Evolutionary conservation across 2,888 invertebrate species (phyloP).

Genomic region (Spicauda simplicius): DNA sequence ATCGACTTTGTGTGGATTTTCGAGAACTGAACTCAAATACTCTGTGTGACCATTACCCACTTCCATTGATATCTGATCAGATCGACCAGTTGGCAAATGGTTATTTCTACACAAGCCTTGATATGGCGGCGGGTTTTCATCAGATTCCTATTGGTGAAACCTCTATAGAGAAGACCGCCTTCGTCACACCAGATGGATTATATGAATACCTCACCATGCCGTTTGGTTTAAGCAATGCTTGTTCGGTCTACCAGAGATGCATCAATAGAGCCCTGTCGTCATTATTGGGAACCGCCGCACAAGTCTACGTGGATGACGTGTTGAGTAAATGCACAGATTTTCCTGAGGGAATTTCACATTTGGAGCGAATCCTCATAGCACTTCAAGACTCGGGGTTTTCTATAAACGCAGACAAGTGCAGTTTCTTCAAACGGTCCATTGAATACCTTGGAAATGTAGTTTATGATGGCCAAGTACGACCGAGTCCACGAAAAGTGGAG

Average conservation of each 20-base stretch:
- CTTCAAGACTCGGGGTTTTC: too few species aligned
- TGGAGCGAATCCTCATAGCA: too few species aligned
- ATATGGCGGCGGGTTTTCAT: too few species aligned
- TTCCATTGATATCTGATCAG: constrained; percentile 38
- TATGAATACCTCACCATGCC: too few species aligned
- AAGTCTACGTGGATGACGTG: constrained; percentile 26
- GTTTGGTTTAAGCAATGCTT: constrained; percentile 28
- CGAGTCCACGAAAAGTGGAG: too few species aligned
- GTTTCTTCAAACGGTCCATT: too few species aligned
- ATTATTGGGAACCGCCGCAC: constrained; percentile 6
- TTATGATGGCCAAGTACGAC: too few species aligned
- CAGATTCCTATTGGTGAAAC: too few species aligned
- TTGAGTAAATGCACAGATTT: constrained; percentile 14
- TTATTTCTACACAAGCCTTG: constrained; percentile 5
- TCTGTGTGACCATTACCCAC: constrained; percentile 42
- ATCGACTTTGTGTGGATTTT: constrained; percentile 48
- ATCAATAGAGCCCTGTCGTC: constrained; percentile 26
- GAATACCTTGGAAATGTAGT: too few species aligned
- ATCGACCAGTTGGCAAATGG: constrained; percentile 14
- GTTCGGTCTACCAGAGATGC: constrained; percentile 28
- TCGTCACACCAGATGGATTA: too few species aligned
- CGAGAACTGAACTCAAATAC: constrained; percentile 45
- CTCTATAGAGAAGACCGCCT: too few species aligned
- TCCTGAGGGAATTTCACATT: constrained; percentile 3
- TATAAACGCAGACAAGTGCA: too few species aligned